Conservation (phyloP, 2,113 vertebrate species). For the Brienomyrus longianalis region DNA sequence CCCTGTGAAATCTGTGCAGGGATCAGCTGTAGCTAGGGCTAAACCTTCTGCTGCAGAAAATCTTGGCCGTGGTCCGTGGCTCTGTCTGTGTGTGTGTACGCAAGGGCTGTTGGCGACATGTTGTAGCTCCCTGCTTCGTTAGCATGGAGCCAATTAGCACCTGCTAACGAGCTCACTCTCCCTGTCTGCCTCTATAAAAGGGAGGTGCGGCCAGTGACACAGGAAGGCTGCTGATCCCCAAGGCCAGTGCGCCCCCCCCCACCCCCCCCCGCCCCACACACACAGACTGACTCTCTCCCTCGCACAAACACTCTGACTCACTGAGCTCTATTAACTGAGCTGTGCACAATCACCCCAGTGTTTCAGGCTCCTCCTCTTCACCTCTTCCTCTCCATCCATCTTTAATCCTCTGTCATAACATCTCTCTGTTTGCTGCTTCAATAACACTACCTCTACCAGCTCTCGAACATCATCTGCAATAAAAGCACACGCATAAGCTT, state of each 20-base stretch:
- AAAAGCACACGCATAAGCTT: neutral
- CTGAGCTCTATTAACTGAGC: neutral
- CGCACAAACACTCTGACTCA: conserved; percentile 17
- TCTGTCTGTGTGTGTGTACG: conserved; percentile 17
- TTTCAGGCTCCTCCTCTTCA: neutral
- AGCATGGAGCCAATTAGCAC: conserved; percentile 44
- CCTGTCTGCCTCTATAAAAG: conserved; percentile 12
- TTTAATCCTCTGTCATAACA: conserved; percentile 17
- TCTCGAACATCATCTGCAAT: neutral
- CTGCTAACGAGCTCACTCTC: conserved; percentile 38
- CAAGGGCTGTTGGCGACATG: conserved; percentile 26
- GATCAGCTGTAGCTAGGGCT: neutral
- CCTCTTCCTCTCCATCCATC: conserved; percentile 26
- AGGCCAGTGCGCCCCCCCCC: neutral
- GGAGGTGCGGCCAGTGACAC: conserved; percentile 21
- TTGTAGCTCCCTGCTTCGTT: conserved; percentile 36
- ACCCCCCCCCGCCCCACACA: neutral
- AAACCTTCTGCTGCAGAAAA: conserved; percentile 8
- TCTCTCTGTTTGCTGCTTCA: neutral
- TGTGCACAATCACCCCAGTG: conserved; percentile 9
- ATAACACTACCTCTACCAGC: neutral
- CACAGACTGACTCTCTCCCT: neutral
- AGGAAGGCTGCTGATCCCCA: conserved; percentile 16
- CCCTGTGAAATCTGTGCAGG: conserved; percentile 6
- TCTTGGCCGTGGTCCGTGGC: neutral